Percentiles rank a stretch among this genome's conserved stretches.
Conservation (phyloP, 2,888 invertebrate genomes). For the Oithona nana region DNA sequence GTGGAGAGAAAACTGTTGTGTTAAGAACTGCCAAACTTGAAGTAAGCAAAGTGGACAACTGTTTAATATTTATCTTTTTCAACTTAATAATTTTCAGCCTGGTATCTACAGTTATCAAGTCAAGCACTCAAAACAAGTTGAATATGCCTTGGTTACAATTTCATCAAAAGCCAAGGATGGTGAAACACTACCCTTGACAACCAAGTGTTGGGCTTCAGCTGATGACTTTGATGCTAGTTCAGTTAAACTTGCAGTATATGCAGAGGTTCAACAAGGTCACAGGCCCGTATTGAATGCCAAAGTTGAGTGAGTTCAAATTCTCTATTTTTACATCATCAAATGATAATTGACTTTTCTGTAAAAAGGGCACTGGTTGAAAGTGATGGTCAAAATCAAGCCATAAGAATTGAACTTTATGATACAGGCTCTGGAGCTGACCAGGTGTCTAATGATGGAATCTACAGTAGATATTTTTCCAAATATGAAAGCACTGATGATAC, state of each 20-base stretch:
- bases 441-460: constrained; percentile 19
- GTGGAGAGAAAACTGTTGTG: background rate
- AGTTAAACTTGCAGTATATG: constrained; percentile 5
- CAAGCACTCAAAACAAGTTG: background rate
- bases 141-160: background rate
- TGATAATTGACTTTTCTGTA: no score
- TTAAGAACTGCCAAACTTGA: background rate
- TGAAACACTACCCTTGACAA: background rate
- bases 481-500: background rate
- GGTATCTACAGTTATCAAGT: background rate
- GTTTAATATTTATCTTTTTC: no score
- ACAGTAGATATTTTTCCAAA: background rate
- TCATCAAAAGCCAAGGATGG: background rate
- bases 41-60: background rate
- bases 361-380: constrained; percentile 14
- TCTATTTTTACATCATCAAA: no score
- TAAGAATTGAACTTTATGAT: constrained; percentile 17
- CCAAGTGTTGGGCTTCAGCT: background rate
- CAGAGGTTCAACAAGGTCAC: constrained; percentile 18
- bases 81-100: background rate
- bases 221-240: background rate
- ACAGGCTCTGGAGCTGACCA: constrained; percentile 19
- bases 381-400: background rate
- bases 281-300: constrained; percentile 19
- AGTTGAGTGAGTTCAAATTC: constrained; percentile 18